Base-by-base conservation (phyloP, 2,113 vertebrate species). In the Atherinomorus stipes region DNA sequence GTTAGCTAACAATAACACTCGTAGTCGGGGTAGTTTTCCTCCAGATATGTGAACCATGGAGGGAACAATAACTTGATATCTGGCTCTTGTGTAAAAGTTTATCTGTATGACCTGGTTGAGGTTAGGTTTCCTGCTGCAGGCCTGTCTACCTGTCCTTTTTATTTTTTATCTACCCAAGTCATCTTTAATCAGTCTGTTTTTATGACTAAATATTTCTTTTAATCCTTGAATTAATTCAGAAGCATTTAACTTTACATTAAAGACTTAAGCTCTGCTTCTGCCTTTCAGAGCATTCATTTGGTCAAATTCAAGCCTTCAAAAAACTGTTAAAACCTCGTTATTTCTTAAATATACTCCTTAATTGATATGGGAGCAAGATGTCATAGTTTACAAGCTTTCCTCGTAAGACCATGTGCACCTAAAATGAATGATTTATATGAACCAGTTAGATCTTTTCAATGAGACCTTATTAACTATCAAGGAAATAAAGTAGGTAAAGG, bases 121-220 rank as follows among this genome's bases (percentile, higher is more conserved):
- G 22, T 2, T n/a, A 70, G 15, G 34, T 22, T 26, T 56, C 26
- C 26, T 50, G 44, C 7, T 12, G 18, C 2, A 49, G 76, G 70
- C 74, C 81, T 37, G 51, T 31, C n/a, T 47, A 11, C 1, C 44
- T 34, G 31, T 34, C 5, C 9, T 34, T 34, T 6, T 34, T 34
- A 1, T 34, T 38, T 38, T 51, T 45, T 63, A 71, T 75, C 68
- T 68, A 75, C 58, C 1, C 38, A 8, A 38, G 23, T 18, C 7
- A 21, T 4, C 26, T 51, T 37, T 64, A 15, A 60, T 34, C 16
- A 37, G 26, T 31, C 3, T 11, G 12, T 10, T 42, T 25, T 3
- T 22, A 44, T 12, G 47, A 1, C 53, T 40, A 34, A 19, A 4
- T 40, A 19, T 28, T n/a, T n/a, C 44, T 71, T 64, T 71, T 0